These are phyloP conservation scores for Gymnoscopelus braueri DNA, from an alignment of 2,797 vertebrate species.

Conservation along the genomic window DNA sequence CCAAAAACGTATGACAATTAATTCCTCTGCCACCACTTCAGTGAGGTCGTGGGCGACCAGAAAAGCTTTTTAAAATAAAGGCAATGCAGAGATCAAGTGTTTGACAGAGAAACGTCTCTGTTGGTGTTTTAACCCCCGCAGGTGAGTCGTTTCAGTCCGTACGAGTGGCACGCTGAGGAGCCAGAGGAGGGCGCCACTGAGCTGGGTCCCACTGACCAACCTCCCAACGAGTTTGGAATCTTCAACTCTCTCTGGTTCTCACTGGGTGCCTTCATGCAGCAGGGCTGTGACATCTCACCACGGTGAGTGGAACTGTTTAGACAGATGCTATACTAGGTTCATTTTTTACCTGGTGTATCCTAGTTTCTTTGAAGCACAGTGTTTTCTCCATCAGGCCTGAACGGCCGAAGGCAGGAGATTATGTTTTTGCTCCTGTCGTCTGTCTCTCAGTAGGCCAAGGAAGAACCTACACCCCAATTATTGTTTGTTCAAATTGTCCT, in stretches of 20 bases:
- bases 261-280: constrained; percentile 99
- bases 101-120: background rate
- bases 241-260: constrained; percentile 99
- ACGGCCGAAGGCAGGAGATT: no score
- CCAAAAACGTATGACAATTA: background rate
- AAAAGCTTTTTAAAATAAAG: no score
- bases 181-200: constrained; percentile 93
- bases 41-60: no score
- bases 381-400: no score
- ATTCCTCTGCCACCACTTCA: background rate
- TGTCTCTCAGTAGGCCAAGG: no score
- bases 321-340: no score
- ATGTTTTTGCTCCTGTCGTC: no score
- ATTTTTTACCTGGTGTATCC: background rate
- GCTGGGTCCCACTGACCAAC: constrained; percentile 92
- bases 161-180: constrained; percentile 98
- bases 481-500: no score
- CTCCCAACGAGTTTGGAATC: constrained; percentile 99
- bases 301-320: constrained; percentile 79
- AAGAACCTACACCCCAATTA: no score
- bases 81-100: no score
- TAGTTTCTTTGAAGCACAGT: no score
- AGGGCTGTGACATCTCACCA: constrained; percentile 99
- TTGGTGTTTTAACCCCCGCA: constrained; percentile 26
- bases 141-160: constrained; percentile 96